Evolutionary conservation across 2,888 invertebrate species (phyloP).

Genomic region (Petrolisthes manimaculis): DNA sequence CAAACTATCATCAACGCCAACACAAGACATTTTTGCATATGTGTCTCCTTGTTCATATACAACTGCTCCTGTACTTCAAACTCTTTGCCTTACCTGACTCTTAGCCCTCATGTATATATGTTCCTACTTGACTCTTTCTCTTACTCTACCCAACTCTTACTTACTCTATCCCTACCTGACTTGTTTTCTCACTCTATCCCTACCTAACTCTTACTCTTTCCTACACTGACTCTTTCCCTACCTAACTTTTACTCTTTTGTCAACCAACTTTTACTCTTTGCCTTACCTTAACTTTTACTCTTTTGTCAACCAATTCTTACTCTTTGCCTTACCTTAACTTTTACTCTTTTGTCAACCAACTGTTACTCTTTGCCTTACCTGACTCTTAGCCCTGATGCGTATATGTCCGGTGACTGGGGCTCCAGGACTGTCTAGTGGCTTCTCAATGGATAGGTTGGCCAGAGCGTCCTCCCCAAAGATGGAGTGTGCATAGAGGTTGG

Average conservation of each 20-base stretch:
- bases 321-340: not conserved
- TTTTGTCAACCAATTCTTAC: not conserved
- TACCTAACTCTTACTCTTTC: no score
- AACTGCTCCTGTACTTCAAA: no score
- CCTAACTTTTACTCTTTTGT: not conserved
- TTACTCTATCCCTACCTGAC: no score
- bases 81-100: slow-evolving; percentile 82
- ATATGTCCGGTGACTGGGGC: slow-evolving; percentile 96
- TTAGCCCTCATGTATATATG: slow-evolving; percentile 98
- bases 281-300: slow-evolving; percentile 74
- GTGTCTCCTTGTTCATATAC: no score
- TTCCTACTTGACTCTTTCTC: slow-evolving; percentile 72
- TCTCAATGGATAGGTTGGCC: slow-evolving; percentile 98
- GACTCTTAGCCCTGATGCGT: slow-evolving; percentile 97
- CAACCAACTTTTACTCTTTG: no score
- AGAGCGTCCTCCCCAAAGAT: slow-evolving; percentile 99
- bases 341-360: not conserved
- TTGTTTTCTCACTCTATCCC: no score
- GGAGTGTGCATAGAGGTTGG: slow-evolving; percentile 98
- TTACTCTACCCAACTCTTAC: not conserved
- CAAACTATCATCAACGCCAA: no score
- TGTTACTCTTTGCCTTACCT: slow-evolving; percentile 74
- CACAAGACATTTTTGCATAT: no score
- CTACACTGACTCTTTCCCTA: not conserved
- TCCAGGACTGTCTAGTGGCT: slow-evolving; percentile 86